Evolutionary conservation across 2,797 vertebrate species (phyloP), one percentile per base, ranked within the genome.

Genomic region (Myotis daubentonii): DNA sequence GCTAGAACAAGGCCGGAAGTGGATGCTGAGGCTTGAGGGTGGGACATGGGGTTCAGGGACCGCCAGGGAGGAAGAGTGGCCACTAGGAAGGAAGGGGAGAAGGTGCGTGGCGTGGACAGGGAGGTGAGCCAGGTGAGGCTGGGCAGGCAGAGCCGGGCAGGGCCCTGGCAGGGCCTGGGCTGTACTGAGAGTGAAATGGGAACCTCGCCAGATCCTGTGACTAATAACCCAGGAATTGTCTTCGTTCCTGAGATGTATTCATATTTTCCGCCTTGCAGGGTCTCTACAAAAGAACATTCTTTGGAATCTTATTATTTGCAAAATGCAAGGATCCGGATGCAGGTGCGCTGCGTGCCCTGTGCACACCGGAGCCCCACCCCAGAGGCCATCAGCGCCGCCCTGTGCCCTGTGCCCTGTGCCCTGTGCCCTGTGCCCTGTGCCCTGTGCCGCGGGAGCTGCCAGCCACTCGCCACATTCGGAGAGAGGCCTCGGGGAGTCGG

Each of bases 1-100:
- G 68, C 68, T 30, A 23, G 12, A 60, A 20, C 44, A 16, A 23
- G 13, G 85, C 11, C 51, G 33, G 85, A n/a, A 13, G 13, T 4
- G 17, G 33, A 6, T 8, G 0, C 23, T 0, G 0, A 8, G 30
- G 72, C 2, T 2, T n/a, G 28, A 4, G 44, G 1, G 12, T 5
- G 49, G 76, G n/a, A 28, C 23, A 0, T 1, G 3, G 28, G 23
- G 11, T 38, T n/a, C 25, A 20, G 44, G 6, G 71, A 47, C 33
- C 51, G 25, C 41, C 4, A 13, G 51, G 51, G 11, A 93, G 55
- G 49, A 72, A 25, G 19, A 19, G 7, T 0, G 25, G 28, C 17
- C n/a, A 5, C 25, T 4, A 23, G 44, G 28, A 47, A 81, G 85
- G 4, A 25, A 25, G 38, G 47, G 36, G 25, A 8, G 55, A 16